Base-by-base conservation (phyloP, 1,140 invertebrate species). In the Hirudo medicinalis region DNA sequence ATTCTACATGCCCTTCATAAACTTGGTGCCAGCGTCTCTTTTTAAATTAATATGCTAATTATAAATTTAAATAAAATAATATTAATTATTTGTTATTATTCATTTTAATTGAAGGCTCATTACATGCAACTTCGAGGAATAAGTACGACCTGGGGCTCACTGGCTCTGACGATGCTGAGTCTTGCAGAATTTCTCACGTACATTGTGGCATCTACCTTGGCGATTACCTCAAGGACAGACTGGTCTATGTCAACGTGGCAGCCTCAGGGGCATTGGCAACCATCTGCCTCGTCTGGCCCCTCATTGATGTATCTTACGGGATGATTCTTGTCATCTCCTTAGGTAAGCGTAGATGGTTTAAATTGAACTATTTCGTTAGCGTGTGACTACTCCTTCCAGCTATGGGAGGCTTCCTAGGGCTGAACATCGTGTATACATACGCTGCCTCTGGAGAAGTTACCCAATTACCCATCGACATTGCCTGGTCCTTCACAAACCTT, bases 1-100 rank as follows among this genome's bases (percentile, higher is more conserved):
- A 11, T 75, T 75, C 71, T 75, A 69, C 67, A 75, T 75, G 75
- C 75, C 75, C 55, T 75, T 75, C 68, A 29, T 75, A 11, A 75
- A 75, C 70, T 69, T 75, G 53, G 75, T 75, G n/a, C n/a, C n/a
- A n/a, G n/a, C n/a, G n/a, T n/a, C n/a, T n/a, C n/a, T n/a, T n/a
- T n/a, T n/a, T n/a, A n/a, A 40, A 40, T 40, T 40, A 49, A 49
- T 8, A 49, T 49, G 11, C 13, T 63, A 63, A 32, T 63, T 1
- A 8, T 11, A 63, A 32, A n/a, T n/a, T n/a, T 63, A 25, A 63
- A 8, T 0, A 22, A 0, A 11, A 63, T 6, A 0, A 9, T 15
- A 25, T 63, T 69, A 36, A 69, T 69, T 69, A 69, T 19, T 2
- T 4, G 1, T 36, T 68, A 68, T n/a, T 60, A 60, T 4, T n/a